Base-by-base conservation (phyloP, 2,113 vertebrate species). In the Bothrops jararaca region DNA sequence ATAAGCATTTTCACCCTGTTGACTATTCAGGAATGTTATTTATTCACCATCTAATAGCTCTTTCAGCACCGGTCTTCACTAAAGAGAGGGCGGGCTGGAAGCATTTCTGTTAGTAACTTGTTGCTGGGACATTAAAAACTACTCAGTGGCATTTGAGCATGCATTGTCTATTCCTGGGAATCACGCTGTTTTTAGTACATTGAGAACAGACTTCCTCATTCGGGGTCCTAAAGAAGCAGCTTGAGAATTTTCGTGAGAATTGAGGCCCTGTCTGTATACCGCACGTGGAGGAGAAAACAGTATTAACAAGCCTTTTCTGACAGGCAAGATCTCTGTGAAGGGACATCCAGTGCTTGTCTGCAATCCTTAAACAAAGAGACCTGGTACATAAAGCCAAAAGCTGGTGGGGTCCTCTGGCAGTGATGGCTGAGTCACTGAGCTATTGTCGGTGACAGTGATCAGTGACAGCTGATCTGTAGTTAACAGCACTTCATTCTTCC, bases 41-140 rank as follows among this genome's bases (percentile, higher is more conserved):
- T 53, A 60, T 86, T 86, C 45, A 26, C 45, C 12, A 11, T 58
- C 50, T 80, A 4, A 90, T 56, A 86, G 45, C 88, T 53, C 48
- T 42, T 60, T 24, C 54, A 4, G 56, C 86, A n/a, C n/a, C 29
- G 54, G 60, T 60, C 23, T 93, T 93, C 42, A 23, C 74, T 90
- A 60, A 86, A 29, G 39, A 53, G 88, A 85, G 26, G 9, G 29
- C 5, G 45, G 64, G 64, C 1, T 90, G 88, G 89, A 80, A 86
- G 80, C 29, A 22, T 42, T 34, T 89, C 39, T 53, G 88, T 26
- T 90, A 42, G 45, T 11, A 48, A 45, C 42, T 89, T 93, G 92
- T 90, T 93, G 92, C 89, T 86, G 45, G 92, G 88, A 90, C 56
- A 52, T 89, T 52, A 89, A 90, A 54, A 93, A 20, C 89, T 42